Evolutionary conservation across 2,888 invertebrate genomes (phyloP), one percentile per base, ranked within the genome.

Genomic region (Eupelmus urozonus): DNA sequence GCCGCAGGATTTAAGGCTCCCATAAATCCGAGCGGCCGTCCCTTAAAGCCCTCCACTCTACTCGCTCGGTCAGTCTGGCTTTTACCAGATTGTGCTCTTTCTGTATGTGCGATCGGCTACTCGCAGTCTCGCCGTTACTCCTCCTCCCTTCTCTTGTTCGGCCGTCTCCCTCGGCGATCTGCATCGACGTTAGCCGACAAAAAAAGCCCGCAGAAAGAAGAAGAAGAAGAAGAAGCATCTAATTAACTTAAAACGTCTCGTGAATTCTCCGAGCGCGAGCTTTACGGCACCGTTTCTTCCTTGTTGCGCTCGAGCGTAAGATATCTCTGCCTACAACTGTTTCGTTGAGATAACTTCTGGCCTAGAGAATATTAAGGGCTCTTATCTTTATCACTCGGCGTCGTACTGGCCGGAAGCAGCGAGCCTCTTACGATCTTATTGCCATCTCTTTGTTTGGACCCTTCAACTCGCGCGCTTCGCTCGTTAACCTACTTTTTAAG

Each of bases 31-130:
- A 55, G 73, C 76, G 79, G 82, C 82, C 85, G 83, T 87, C 85
- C 84, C 86, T 86, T 86, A 86, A 88, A 86, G 81, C 63, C 49
- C 63, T 16, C 40, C 85, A 83, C 79, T 55, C 86, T 78, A 76
- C 82, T 77, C 29, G 2, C 81, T 34, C 34, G 85, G 86, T 86
- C 84, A 60, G 60, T 29, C 79, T 83, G 83, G 86, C 86, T 86
- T 87, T 87, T 87, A 87, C 88, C 85, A 85, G 88, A 88, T 88
- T 88, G 88, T 87, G 84, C 84, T 85, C 83, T 82, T 82, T 82
- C 82, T 83, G 78, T 74, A 82, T 60, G n/a, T n/a, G 45, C 75
- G 69, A 55, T 57, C 74, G 55, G 18, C 57, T 55, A 25, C 13
- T 71, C 40, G 72, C 65, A 62, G 67, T 60, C 79, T 72, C 72